phyloP scores from a whole-genome alignment of 1,140 invertebrate genomes.

The Carposina sasakii region DNA sequence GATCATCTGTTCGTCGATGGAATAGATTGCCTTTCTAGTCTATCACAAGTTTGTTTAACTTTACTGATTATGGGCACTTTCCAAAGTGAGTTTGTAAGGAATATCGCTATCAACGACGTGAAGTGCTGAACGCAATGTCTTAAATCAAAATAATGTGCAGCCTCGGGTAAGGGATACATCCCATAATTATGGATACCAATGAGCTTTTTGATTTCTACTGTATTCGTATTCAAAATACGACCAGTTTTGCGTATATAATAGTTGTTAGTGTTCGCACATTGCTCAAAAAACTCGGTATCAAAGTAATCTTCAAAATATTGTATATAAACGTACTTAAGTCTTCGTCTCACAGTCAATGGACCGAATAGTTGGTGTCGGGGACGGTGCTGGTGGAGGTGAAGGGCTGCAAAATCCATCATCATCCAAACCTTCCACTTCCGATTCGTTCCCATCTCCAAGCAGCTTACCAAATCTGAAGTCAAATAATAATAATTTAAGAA shows the following conservation, averaged over 20 bases:
- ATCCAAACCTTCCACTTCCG: too few relatives aligned
- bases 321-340: too few relatives aligned
- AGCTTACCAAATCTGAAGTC: too few relatives aligned
- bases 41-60: slow-evolving; percentile 18
- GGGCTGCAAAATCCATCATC: too few relatives aligned
- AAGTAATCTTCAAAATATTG: slow-evolving; percentile 18
- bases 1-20: slow-evolving; percentile 28
- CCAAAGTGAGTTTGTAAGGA: slow-evolving; percentile 17
- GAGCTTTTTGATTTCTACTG: slow-evolving; percentile 12
- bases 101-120: slow-evolving; percentile 21
- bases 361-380: too few relatives aligned
- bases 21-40: slow-evolving; percentile 23
- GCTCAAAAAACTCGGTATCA: slow-evolving; percentile 12
- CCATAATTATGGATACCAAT: slow-evolving; percentile 19
- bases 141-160: slow-evolving; percentile 22
- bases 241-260: slow-evolving; percentile 12
- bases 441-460: too few relatives aligned
- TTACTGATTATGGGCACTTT: slow-evolving; percentile 26
- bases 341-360: too few relatives aligned
- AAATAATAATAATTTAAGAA: too few relatives aligned
- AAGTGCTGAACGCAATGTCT: slow-evolving; percentile 12
- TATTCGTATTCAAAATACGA: slow-evolving; percentile 6
- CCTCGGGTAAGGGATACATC: slow-evolving; percentile 23
- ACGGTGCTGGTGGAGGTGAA: too few relatives aligned
- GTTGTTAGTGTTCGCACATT: slow-evolving; percentile 7